These are phyloP conservation scores for Phrynocephalus vlangalii DNA, from an alignment of 2,797 vertebrate genomes.

Conservation along the genomic window DNA sequence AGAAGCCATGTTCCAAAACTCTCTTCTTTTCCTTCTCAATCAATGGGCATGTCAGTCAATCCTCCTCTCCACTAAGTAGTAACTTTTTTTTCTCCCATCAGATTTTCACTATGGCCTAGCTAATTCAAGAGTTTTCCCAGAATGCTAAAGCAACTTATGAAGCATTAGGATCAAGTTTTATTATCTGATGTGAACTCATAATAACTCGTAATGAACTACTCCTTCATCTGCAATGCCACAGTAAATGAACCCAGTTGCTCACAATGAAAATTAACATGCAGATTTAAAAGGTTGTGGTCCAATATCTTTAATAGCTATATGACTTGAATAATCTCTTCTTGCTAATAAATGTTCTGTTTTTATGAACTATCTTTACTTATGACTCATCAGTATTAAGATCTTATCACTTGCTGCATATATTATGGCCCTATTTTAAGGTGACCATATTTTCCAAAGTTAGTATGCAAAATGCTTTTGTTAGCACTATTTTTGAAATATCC, in stretches of 20 bases:
- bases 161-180: slow-evolving; percentile 33
- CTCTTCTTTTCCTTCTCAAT: not conserved
- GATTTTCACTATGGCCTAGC: slow-evolving; percentile 24
- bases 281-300: slow-evolving; percentile 62
- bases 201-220: slow-evolving; percentile 8
- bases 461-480: not conserved
- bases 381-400: slow-evolving; percentile 57
- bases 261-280: slow-evolving; percentile 55
- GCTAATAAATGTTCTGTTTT: slow-evolving; percentile 53
- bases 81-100: not conserved
- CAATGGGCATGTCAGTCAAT: not conserved
- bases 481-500: not conserved
- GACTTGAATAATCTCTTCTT: slow-evolving; percentile 42
- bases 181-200: not conserved
- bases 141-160: slow-evolving; percentile 50
- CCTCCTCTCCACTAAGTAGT: not conserved
- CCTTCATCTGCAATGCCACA: not conserved
- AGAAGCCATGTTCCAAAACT: not conserved
- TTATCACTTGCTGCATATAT: slow-evolving; percentile 47
- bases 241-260: not conserved
- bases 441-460: slow-evolving; percentile 25
- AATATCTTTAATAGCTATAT: slow-evolving; percentile 9
- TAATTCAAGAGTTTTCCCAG: slow-evolving; percentile 36
- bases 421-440: slow-evolving; percentile 53
- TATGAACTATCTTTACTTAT: slow-evolving; percentile 53